These are phyloP conservation scores for Drosophila sordidula DNA, from an alignment of 2,888 invertebrate species.

Conservation along the genomic window DNA sequence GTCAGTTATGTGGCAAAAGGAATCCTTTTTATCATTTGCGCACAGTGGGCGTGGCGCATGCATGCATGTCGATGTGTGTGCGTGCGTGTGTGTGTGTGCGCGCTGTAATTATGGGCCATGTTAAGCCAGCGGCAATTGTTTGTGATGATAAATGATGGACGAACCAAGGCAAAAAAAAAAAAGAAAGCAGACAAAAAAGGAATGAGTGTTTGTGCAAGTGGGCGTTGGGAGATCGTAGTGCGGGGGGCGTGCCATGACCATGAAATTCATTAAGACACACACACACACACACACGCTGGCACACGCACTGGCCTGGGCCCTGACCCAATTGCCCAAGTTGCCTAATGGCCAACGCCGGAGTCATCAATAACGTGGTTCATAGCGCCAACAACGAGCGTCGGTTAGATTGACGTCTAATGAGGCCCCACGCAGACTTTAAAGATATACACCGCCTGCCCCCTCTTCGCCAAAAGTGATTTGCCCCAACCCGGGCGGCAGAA, in stretches of 20 bases:
- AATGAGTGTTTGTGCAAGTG: slow-evolving; percentile 13
- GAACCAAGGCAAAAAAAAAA: slow-evolving; percentile 3
- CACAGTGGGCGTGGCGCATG: slow-evolving; percentile 36
- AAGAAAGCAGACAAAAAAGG: background rate
- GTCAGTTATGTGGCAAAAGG: slow-evolving; percentile 60
- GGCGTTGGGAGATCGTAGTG: background rate
- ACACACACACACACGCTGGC: background rate
- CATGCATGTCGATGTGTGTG: slow-evolving; percentile 5
- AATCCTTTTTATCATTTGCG: slow-evolving; percentile 68
- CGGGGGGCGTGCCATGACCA: slow-evolving; percentile 34
- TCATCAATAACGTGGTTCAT: slow-evolving; percentile 47
- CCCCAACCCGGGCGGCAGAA: background rate
- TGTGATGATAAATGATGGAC: slow-evolving; percentile 76
- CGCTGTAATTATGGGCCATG: slow-evolving; percentile 71
- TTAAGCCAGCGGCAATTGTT: slow-evolving; percentile 73
- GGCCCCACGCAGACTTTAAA: slow-evolving; percentile 38
- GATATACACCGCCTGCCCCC: background rate
- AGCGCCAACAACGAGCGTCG: slow-evolving; percentile 11
- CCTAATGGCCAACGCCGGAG: slow-evolving; percentile 38
- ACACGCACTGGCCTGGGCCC: slow-evolving; percentile 2
- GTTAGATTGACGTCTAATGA: slow-evolving; percentile 61
- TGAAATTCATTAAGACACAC: slow-evolving; percentile 56
- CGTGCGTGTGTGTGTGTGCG: slow-evolving; percentile 26
- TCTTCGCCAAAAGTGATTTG: slow-evolving; percentile 12
- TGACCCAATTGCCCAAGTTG: slow-evolving; percentile 26